Conservation (phyloP, 1,140 invertebrate species). For the Ganaspis sp. region DNA sequence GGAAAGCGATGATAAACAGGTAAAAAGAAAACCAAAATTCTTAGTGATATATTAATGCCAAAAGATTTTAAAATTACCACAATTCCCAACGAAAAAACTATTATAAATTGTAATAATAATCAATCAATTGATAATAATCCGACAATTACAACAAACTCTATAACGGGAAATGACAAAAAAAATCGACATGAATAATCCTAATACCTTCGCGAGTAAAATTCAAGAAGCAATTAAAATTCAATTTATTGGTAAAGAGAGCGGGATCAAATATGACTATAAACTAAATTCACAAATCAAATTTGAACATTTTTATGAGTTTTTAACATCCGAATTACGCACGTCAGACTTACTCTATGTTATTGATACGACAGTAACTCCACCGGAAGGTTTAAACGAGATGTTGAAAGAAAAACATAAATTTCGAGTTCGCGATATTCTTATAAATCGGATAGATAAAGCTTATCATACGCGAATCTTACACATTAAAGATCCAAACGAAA, state of each 20-base stretch:
- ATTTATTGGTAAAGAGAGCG: conserved; percentile 32
- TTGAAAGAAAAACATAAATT: conserved; percentile 39
- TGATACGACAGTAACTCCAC: conserved; percentile 24
- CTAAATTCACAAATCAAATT: conserved; percentile 33
- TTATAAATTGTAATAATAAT: neutral
- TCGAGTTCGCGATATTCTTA: conserved; percentile 43
- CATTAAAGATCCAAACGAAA: conserved; percentile 17
- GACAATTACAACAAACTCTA: neutral
- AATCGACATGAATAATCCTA: neutral
- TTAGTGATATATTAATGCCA: neutral
- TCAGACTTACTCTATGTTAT: conserved; percentile 39
- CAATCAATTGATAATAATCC: neutral
- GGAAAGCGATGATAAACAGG: neutral
- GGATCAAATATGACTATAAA: conserved; percentile 43
- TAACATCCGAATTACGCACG: conserved; percentile 39
- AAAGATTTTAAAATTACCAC: neutral
- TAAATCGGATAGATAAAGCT: conserved; percentile 32
- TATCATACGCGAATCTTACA: conserved; percentile 27
- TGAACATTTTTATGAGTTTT: conserved; percentile 39
- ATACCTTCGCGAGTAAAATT: conserved; percentile 33
- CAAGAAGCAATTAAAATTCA: conserved; percentile 8
- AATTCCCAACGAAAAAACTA: neutral
- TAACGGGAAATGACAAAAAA: neutral
- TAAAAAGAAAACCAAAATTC: neutral
- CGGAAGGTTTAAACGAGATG: conserved; percentile 22